Evolutionary conservation across 2,888 invertebrate species (phyloP).

Genomic region (Anagyrus pseudococci): DNA sequence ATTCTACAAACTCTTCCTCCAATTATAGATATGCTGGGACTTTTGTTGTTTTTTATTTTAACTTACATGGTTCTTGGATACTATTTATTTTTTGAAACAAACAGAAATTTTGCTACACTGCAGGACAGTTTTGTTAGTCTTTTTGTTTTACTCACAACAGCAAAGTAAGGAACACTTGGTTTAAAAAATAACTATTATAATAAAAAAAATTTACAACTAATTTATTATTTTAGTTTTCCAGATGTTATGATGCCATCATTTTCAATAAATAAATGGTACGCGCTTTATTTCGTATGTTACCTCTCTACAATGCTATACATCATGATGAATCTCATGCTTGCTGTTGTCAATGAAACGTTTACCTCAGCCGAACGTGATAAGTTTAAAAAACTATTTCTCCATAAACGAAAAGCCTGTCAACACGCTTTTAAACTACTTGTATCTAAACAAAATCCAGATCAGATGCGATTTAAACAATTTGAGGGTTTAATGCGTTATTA

Average conservation of each 20-base stretch:
- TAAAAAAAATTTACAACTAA: background rate
- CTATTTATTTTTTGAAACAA: conserved; percentile 81
- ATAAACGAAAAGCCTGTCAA: conserved; percentile 81
- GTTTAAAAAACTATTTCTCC: conserved; percentile 80
- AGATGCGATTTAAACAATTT: conserved; percentile 77
- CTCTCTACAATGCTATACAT: conserved; percentile 85
- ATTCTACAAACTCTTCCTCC: conserved; percentile 86
- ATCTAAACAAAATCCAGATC: conserved; percentile 75
- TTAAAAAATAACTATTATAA: conserved; percentile 8
- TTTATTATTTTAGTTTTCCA: conserved; percentile 71
- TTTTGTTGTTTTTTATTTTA: conserved; percentile 83
- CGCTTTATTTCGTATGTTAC: conserved; percentile 86
- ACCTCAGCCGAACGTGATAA: conserved; percentile 86
- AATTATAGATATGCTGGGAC: conserved; percentile 85
- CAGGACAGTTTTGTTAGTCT: conserved; percentile 86
- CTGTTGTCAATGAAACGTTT: conserved; percentile 90
- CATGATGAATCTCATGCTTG: conserved; percentile 90
- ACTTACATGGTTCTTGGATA: conserved; percentile 84
- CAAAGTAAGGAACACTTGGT: conserved; percentile 73
- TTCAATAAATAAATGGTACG: conserved; percentile 79
- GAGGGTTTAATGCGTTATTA: conserved; percentile 81
- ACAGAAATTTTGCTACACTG: conserved; percentile 80
- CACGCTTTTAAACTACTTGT: conserved; percentile 83
- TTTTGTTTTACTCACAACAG: conserved; percentile 88
- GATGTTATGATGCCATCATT: conserved; percentile 95